Percentiles rank a stretch among this genome's conserved stretches.
phyloP scores from a whole-genome alignment of 2,113 vertebrate genomes.

The Cephalopholis sonnerati region DNA sequence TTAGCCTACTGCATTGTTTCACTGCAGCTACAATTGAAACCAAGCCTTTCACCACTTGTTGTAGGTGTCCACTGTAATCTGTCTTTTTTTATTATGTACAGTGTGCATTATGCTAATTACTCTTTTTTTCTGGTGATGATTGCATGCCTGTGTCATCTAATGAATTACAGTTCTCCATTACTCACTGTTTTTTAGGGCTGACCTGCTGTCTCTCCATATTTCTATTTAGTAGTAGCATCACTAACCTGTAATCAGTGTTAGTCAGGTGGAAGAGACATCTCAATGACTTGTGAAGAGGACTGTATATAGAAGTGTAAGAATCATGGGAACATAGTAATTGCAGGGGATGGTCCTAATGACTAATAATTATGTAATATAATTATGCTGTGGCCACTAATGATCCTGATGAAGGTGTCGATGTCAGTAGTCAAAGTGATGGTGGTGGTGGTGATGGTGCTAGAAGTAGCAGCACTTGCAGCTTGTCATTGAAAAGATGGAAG shows the following conservation, averaged over 20 bases:
- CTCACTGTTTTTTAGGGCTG: not conserved
- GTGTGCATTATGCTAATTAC: not conserved
- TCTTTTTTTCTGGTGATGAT: not conserved
- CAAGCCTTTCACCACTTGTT: not conserved
- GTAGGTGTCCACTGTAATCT: not conserved
- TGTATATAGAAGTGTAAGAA: slow-evolving; percentile 4
- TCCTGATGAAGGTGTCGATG: slow-evolving; percentile 1
- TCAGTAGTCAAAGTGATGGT: not conserved
- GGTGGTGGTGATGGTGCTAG: not conserved
- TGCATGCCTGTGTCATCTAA: not conserved
- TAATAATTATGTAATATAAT: slow-evolving; percentile 30
- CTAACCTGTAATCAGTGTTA: slow-evolving; percentile 63
- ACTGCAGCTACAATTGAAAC: not conserved
- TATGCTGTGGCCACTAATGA: slow-evolving; percentile 10
- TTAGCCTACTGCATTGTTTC: slow-evolving; percentile 11
- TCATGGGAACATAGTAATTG: slow-evolving; percentile 27
- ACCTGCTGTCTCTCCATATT: not conserved
- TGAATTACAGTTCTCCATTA: slow-evolving; percentile 19
- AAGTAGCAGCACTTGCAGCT: not conserved
- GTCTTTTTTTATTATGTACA: not conserved
- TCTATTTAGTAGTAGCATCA: not conserved
- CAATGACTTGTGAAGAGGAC: slow-evolving; percentile 32
- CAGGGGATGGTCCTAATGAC: not conserved
- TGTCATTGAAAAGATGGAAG: slow-evolving; percentile 1
- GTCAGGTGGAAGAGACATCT: slow-evolving; percentile 39